Evolutionary conservation across 1,140 invertebrate species (phyloP).

Genomic region (Venturia canescens): DNA sequence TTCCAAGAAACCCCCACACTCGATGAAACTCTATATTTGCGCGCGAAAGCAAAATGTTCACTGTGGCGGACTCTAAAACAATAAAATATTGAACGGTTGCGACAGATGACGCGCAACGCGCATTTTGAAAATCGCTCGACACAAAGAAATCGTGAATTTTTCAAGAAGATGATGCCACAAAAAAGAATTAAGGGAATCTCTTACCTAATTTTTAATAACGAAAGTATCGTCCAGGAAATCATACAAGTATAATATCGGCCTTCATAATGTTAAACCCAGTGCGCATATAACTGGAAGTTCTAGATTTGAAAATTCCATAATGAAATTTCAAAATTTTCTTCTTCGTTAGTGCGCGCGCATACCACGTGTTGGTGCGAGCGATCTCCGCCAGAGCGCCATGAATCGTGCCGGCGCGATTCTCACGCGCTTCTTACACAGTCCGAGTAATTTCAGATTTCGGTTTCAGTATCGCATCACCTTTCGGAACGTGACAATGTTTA

Average conservation of each 20-base stretch:
- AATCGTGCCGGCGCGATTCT: conserved; percentile 11
- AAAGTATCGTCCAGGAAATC: too few species aligned
- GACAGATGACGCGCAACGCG: not conserved
- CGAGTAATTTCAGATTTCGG: conserved; percentile 10
- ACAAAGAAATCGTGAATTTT: too few species aligned
- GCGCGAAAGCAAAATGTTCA: not conserved
- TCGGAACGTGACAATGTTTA: conserved; percentile 53
- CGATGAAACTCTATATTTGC: not conserved
- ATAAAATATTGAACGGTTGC: not conserved
- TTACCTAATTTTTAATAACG: too few species aligned
- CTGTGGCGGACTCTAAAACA: not conserved
- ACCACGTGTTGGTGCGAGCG: not conserved
- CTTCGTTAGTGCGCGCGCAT: not conserved
- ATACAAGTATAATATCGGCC: too few species aligned
- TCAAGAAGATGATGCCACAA: not conserved
- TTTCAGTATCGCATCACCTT: conserved; percentile 53
- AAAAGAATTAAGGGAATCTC: not conserved
- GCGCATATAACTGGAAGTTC: too few species aligned
- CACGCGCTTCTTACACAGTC: not conserved
- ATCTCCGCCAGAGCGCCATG: not conserved
- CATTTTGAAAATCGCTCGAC: too few species aligned
- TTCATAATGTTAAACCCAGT: too few species aligned
- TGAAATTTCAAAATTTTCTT: not conserved
- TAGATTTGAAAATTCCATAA: not conserved
- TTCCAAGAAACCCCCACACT: not conserved